Base-by-base conservation (phyloP, 2,888 invertebrate genomes). In the Drosophila pullipes region DNA sequence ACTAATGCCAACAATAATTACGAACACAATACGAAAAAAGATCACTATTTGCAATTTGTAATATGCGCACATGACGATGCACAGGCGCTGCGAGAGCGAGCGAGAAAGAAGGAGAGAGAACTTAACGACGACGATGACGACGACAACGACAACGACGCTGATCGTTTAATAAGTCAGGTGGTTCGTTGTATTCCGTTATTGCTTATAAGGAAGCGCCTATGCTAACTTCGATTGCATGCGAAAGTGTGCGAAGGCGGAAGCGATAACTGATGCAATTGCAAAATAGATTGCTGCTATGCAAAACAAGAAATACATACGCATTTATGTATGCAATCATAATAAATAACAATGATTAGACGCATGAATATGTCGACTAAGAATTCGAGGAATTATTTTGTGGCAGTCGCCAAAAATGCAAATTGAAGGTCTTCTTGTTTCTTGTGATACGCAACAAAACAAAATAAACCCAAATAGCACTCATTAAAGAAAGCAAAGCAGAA, bases 191-290 rank as follows among this genome's bases (percentile, higher is more conserved):
- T 47, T 47, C 47, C 25, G 47, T 47, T 47, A 47, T 47, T 77
- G 59, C 76, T 66, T 79, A 76, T 74, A 82, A 82, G 82, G 82
- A 82, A 82, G 69, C 66, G 62, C 33, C 65, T 66, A 78, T 59
- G 71, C 65, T 30, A 69, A 70, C 54, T 66, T 55, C 65, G 76
- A 69, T 25, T 41, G 61, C 18, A 53, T 39, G 39, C 44, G 22
- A 39, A 16, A 16, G 22, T 62, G 57, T 37, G 60, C 61, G 60
- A 66, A 74, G 74, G 66, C 75, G 78, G 78, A 78, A 78, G 68
- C 65, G 28, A 52, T 31, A 52, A 44, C 41, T 57, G 39, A 57
- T 57, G 57, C 58, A 58, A 10, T 30, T 22, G 28, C 59, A 57
- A 67, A 66, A 67, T 57, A 58, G 30, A 39, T 39, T 10, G 37